Evolutionary conservation across 2,888 invertebrate genomes (phyloP).

Genomic region (Holacanthella duospinosa): DNA sequence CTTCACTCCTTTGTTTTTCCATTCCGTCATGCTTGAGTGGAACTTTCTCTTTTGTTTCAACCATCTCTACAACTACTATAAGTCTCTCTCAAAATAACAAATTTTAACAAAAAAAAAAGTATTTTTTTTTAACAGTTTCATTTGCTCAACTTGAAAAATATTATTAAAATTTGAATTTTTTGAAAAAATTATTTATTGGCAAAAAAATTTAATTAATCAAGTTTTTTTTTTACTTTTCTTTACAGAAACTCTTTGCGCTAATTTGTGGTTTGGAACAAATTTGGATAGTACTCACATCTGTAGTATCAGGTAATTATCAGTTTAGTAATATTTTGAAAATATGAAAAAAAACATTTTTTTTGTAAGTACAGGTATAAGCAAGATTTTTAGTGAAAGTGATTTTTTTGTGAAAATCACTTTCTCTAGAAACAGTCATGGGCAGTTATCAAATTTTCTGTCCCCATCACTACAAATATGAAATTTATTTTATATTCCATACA

Average conservation of each 20-base stretch:
- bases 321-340: no score
- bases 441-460: no score
- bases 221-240: constrained; percentile 14
- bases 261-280: constrained; percentile 35
- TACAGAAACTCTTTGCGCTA: constrained; percentile 28
- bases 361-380: no score
- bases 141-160: not conserved
- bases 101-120: not conserved
- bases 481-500: no score
- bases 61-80: not conserved
- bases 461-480: no score
- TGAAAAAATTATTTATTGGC: not conserved
- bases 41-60: not conserved
- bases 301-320: constrained; percentile 31
- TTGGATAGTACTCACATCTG: constrained; percentile 35
- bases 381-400: no score
- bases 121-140: not conserved
- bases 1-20: constrained; percentile 13
- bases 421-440: no score
- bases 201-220: not conserved
- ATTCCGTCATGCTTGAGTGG: not conserved
- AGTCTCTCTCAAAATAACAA: not conserved
- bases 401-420: no score
- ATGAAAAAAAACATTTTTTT: no score
- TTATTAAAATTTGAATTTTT: not conserved